These are phyloP conservation scores for Gastracanthus pulcherrimus DNA, from an alignment of 2,888 invertebrate species.

Conservation along the genomic window DNA sequence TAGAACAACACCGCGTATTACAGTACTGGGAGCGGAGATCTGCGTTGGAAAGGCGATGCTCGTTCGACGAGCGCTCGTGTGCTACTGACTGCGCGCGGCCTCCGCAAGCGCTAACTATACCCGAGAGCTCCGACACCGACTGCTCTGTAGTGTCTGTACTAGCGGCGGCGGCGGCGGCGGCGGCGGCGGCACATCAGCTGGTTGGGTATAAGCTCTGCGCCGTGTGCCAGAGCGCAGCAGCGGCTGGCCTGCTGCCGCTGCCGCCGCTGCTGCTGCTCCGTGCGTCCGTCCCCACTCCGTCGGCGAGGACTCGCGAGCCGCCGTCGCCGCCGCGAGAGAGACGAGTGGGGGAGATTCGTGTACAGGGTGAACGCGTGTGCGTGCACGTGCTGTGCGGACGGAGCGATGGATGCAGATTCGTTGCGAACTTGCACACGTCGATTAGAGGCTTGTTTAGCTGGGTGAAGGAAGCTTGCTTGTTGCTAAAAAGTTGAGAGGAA, in stretches of 20 bases:
- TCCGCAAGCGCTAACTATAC: conserved; percentile 80
- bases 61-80: conserved; percentile 77
- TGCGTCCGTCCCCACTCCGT: background rate
- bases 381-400: background rate
- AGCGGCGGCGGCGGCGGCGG: conserved; percentile 75
- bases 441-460: no score
- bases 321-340: background rate
- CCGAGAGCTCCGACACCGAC: conserved; percentile 30
- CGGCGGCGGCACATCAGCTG: conserved; percentile 37
- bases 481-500: no score
- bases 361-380: background rate
- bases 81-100: conserved; percentile 74
- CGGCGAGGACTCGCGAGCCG: no score
- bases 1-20: background rate
- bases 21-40: conserved; percentile 56
- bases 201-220: conserved; percentile 5
- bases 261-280: background rate
- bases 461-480: no score
- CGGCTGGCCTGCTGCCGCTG: conserved; percentile 10
- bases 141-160: conserved; percentile 25
- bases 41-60: conserved; percentile 65
- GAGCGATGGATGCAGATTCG: background rate
- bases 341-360: no score
- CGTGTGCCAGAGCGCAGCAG: conserved; percentile 9
- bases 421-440: background rate